phyloP scores from a whole-genome alignment of 1,140 invertebrate genomes.

The Drosophila pectinifera region DNA sequence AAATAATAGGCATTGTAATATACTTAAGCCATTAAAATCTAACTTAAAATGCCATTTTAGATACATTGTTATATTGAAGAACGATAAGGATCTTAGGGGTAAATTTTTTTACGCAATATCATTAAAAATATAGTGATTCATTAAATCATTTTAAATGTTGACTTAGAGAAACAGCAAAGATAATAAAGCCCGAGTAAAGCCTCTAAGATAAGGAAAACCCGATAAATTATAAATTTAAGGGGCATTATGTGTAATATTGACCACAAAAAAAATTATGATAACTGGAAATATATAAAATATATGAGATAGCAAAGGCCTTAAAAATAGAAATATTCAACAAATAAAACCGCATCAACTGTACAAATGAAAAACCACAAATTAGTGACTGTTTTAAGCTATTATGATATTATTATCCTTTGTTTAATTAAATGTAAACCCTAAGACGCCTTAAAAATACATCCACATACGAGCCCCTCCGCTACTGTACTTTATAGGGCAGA shows the following conservation, averaged over 20 bases:
- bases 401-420: not conserved
- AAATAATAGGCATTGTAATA: not conserved
- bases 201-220: not conserved
- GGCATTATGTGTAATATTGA: not conserved
- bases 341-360: not conserved
- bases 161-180: not conserved
- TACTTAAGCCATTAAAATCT: not conserved
- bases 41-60: not conserved
- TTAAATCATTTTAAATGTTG: not conserved
- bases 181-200: not conserved
- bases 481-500: constrained; percentile 32
- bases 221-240: not conserved
- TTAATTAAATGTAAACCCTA: not conserved
- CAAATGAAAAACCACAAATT: not conserved
- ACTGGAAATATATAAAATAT: not conserved
- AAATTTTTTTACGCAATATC: not conserved
- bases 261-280: not conserved
- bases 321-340: not conserved
- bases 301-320: not conserved
- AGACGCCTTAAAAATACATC: constrained; percentile 2
- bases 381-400: not conserved
- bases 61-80: not conserved
- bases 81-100: not conserved
- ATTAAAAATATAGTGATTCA: not conserved
- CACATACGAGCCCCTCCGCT: not conserved